Percentiles rank a stretch among this genome's conserved stretches.
Evolutionary conservation across 2,888 invertebrate genomes (phyloP).

Genomic region (Hoplodrina blanda): DNA sequence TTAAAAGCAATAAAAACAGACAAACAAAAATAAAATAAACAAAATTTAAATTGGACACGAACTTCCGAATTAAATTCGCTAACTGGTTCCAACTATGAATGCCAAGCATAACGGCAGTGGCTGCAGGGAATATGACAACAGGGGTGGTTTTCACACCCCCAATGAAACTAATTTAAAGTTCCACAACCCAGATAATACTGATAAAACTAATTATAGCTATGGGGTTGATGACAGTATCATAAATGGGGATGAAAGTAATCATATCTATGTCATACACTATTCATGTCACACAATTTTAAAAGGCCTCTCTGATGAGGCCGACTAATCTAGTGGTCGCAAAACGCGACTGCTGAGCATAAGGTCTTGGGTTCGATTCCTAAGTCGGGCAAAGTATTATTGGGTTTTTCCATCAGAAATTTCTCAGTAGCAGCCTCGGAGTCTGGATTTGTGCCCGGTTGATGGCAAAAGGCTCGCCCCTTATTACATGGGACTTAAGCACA

Average conservation of each 20-base stretch:
- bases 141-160: slow-evolving; percentile 43
- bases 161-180: slow-evolving; percentile 72
- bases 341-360: too few relatives aligned
- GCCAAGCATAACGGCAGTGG: slow-evolving; percentile 40
- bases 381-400: too few relatives aligned
- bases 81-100: slow-evolving; percentile 52
- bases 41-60: slow-evolving; percentile 52
- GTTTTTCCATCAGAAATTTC: too few relatives aligned
- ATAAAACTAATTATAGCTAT: slow-evolving; percentile 51
- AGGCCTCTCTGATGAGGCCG: too few relatives aligned
- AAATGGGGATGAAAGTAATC: slow-evolving; percentile 24
- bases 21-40: slow-evolving; percentile 31
- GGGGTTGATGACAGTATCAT: slow-evolving; percentile 48
- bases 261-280: slow-evolving; percentile 1
- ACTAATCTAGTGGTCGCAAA: too few relatives aligned
- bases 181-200: slow-evolving; percentile 61
- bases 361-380: too few relatives aligned
- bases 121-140: slow-evolving; percentile 53
- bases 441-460: too few relatives aligned
- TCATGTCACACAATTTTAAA: neutral
- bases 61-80: slow-evolving; percentile 52
- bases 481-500: too few relatives aligned
- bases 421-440: too few relatives aligned
- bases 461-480: too few relatives aligned
- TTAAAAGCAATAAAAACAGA: slow-evolving; percentile 16